Evolutionary conservation across 2,888 invertebrate genomes (phyloP).

Genomic region (Meghimatium bilineatum): DNA sequence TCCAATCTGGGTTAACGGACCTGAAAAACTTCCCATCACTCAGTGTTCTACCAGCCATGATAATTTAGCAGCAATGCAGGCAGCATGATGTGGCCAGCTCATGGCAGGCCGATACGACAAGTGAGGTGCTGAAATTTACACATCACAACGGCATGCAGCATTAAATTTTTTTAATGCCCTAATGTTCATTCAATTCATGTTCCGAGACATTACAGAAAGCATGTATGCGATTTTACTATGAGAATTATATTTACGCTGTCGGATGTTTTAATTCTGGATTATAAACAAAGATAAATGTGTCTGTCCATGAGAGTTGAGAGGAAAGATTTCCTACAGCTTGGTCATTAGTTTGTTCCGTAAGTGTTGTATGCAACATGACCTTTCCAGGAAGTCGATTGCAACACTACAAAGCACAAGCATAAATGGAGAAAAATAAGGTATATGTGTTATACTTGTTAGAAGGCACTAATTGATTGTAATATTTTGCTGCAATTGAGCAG

Average conservation of each 20-base stretch:
- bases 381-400: no score
- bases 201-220: constrained; percentile 13
- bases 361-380: background rate
- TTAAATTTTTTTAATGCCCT: constrained; percentile 25
- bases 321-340: background rate
- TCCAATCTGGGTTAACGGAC: constrained; percentile 9
- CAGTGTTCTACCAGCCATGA: constrained; percentile 22
- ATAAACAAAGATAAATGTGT: constrained; percentile 27
- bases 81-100: constrained; percentile 36
- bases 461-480: background rate
- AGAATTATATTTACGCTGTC: constrained; percentile 13
- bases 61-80: constrained; percentile 35
- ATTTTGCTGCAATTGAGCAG: background rate
- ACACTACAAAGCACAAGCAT: no score
- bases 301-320: background rate
- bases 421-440: no score
- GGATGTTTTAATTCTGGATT: constrained; percentile 16
- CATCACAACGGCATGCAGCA: constrained; percentile 32
- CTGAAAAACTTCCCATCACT: constrained; percentile 29
- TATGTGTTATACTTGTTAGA: background rate
- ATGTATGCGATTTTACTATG: constrained; percentile 4
- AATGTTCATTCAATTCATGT: constrained; percentile 27
- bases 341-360: background rate
- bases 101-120: constrained; percentile 20
- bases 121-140: constrained; percentile 37